Evolutionary conservation across 2,888 invertebrate genomes (phyloP).

Genomic region (Erebia epiphron): DNA sequence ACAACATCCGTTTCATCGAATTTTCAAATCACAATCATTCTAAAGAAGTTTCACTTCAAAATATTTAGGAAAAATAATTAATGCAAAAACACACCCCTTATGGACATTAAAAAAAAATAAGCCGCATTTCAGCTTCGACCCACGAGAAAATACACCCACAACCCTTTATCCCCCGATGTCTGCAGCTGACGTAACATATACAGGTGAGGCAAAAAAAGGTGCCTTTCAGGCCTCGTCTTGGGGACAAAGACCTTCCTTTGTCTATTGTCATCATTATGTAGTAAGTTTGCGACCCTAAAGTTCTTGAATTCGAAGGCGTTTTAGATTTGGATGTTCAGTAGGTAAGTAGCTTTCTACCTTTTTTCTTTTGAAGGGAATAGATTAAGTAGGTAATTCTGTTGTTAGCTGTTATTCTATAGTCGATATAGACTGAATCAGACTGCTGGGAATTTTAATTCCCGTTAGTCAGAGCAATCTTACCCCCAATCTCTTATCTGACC

Average conservation of each 20-base stretch:
- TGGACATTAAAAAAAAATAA: slow-evolving; percentile 1
- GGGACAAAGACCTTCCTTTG: slow-evolving; percentile 13
- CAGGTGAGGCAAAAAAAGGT: slow-evolving; percentile 9
- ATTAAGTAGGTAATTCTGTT: not conserved
- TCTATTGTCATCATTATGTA: slow-evolving; percentile 10
- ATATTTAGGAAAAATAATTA: not conserved
- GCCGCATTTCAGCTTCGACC: not conserved
- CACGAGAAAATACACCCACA: not conserved
- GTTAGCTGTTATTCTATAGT: too few relatives aligned
- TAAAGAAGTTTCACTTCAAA: too few relatives aligned
- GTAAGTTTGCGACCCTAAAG: not conserved
- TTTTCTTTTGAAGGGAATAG: not conserved
- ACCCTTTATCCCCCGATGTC: not conserved
- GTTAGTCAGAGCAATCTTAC: too few relatives aligned
- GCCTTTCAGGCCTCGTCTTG: slow-evolving; percentile 1
- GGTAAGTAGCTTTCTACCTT: not conserved
- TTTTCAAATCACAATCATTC: too few relatives aligned
- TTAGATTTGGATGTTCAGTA: not conserved
- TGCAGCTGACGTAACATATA: not conserved
- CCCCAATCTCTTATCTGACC: too few relatives aligned
- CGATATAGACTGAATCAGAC: too few relatives aligned
- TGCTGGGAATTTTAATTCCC: too few relatives aligned
- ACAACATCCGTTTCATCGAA: too few relatives aligned
- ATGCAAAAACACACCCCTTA: not conserved
- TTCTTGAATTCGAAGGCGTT: not conserved